These are phyloP conservation scores for Lamellibrachia columna DNA, from an alignment of 2,888 invertebrate genomes.

Conservation along the genomic window DNA sequence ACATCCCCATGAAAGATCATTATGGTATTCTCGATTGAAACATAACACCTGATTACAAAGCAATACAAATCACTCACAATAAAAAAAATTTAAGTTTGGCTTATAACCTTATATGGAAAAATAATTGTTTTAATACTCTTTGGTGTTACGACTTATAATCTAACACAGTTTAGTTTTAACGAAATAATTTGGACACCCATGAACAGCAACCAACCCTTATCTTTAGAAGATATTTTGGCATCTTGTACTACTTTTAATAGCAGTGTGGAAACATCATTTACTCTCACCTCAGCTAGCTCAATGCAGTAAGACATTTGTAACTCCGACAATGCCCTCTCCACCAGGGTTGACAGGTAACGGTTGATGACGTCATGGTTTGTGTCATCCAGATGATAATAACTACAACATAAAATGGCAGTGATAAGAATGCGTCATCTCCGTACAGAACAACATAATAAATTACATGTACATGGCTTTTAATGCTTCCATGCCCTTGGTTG, in stretches of 20 bases:
- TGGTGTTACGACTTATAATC: not conserved
- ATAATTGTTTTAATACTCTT: too few relatives aligned
- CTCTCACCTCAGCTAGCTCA: constrained; percentile 72
- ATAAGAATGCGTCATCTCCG: not conserved
- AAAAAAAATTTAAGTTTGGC: too few relatives aligned
- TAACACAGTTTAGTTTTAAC: not conserved
- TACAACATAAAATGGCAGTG: constrained; percentile 21
- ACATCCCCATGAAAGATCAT: too few relatives aligned
- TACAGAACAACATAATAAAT: not conserved
- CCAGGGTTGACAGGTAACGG: constrained; percentile 80
- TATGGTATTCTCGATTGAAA: too few relatives aligned
- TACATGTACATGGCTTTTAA: not conserved
- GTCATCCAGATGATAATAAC: constrained; percentile 63
- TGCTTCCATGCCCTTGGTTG: not conserved
- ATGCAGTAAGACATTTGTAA: constrained; percentile 83
- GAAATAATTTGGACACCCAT: not conserved
- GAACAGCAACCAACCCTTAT: not conserved
- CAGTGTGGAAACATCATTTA: not conserved
- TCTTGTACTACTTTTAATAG: not conserved
- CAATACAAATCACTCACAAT: too few relatives aligned
- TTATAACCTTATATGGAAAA: too few relatives aligned
- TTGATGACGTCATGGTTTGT: constrained; percentile 65
- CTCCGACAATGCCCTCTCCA: constrained; percentile 80
- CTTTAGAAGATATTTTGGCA: too few relatives aligned
- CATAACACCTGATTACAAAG: too few relatives aligned